These are phyloP conservation scores for Craseonycteris thonglongyai DNA, from an alignment of 2,113 vertebrate species.

Conservation along the genomic window DNA sequence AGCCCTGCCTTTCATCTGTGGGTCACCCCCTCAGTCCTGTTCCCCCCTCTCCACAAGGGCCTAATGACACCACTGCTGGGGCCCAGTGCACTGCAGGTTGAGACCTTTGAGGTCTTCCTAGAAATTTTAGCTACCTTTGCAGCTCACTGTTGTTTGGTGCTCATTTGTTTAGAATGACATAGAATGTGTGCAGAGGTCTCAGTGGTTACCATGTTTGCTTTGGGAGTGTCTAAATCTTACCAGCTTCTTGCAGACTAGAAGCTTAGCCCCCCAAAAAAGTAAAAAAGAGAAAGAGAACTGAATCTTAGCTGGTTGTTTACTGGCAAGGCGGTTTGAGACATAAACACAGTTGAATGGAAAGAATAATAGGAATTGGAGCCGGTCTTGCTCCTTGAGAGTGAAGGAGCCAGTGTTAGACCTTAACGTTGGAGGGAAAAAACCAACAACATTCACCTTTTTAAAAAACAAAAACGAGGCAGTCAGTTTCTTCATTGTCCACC, in stretches of 20 bases:
- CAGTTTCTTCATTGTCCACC: not conserved
- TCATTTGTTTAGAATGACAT: not conserved
- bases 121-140: not conserved
- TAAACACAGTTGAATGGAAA: slow-evolving; percentile 52
- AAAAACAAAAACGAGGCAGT: not conserved
- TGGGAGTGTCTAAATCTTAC: not conserved
- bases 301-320: slow-evolving; percentile 21
- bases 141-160: not conserved
- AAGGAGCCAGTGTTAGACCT: slow-evolving; percentile 35
- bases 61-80: not conserved
- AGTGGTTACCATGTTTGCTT: not conserved
- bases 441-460: not conserved
- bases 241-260: not conserved
- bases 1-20: slow-evolving; percentile 37
- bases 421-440: not conserved
- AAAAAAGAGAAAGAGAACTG: slow-evolving; percentile 5
- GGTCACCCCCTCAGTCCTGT: not conserved
- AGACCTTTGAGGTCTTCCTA: not conserved
- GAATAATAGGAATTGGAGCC: slow-evolving; percentile 1
- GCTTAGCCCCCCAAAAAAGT: not conserved
- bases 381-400: not conserved
- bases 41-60: not conserved
- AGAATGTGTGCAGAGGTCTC: not conserved
- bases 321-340: slow-evolving; percentile 32
- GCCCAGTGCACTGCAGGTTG: not conserved